Base-by-base conservation (phyloP, 2,888 invertebrate genomes). In the Oeneis ivallda region DNA sequence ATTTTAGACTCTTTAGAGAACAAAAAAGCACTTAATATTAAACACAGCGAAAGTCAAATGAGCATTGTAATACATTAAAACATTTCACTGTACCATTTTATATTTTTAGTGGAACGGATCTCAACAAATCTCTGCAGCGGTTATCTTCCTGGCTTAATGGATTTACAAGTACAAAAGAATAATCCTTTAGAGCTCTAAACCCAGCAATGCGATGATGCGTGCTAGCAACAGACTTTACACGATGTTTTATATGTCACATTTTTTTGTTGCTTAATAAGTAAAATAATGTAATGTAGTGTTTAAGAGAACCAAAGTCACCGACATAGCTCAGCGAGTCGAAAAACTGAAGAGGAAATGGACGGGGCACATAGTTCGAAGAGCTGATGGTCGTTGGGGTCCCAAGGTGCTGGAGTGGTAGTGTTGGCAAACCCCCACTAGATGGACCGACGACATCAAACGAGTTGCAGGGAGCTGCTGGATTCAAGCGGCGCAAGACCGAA, bases 81-180 rank as follows among this genome's bases (percentile, higher is more conserved):
- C 65, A 49, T 65, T 65, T 52, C 56, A 66, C 62, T 15, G 61
- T 62, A 49, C 56, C 64, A 53, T 59, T 69, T 69, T 67, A 64
- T 64, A 69, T 64, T 64, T 67, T 65, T 58, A 67, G 62, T 67
- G 54, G 62, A 69, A 64, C 62, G 59, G 39, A 60, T 58, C 67
- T 64, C 62, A 62, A 65, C 64, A 62, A 67, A 69, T 62, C 67
- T 62, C 49, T n/a, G 61, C 58, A 53, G 58, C 69, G 58, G 67
- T 52, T 61, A 61, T 69, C 69, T 69, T 59, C 58, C 62, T 62
- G 59, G 69, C 69, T 65, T 59, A 67, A 67, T 65, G 67, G 69
- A 67, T 69, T 69, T 65, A 67, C 64, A 64, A 64, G 69, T 62
- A 58, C 67, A 59, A 62, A 67, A 69, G 69, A 67, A 69, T 67